These are phyloP conservation scores for Diadophis punctatus DNA, from an alignment of 2,113 vertebrate genomes.

Conservation along the genomic window DNA sequence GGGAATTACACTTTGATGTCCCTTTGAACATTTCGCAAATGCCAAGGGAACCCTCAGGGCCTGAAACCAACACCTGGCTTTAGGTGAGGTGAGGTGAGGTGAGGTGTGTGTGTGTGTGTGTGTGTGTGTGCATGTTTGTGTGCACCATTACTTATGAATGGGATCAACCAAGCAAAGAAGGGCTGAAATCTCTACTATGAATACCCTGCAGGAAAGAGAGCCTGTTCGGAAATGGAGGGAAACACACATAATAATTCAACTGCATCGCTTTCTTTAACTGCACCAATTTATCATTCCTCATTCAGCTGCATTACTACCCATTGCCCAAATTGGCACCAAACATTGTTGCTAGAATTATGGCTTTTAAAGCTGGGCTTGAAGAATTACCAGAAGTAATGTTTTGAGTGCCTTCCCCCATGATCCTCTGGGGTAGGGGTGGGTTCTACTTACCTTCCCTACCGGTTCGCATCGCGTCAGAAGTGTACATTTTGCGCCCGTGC, in stretches of 20 bases:
- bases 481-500: too few species aligned
- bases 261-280: neutral
- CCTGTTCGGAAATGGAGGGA: neutral
- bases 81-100: neutral
- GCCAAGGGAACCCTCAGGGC: neutral
- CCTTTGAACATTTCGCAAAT: neutral
- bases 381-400: neutral
- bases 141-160: neutral
- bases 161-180: neutral
- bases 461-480: too few species aligned
- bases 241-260: neutral
- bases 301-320: neutral
- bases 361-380: neutral
- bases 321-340: neutral
- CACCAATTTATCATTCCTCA: neutral
- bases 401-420: neutral
- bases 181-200: neutral
- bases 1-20: neutral
- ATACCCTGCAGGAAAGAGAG: neutral
- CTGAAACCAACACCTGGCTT: neutral
- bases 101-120: neutral
- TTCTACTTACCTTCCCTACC: too few species aligned
- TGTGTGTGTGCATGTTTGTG: accelerated
- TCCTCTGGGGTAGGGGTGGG: too few species aligned
- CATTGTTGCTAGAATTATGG: neutral